Conservation (phyloP, 1,140 invertebrate species). For the Trichonephila inaurata region DNA sequence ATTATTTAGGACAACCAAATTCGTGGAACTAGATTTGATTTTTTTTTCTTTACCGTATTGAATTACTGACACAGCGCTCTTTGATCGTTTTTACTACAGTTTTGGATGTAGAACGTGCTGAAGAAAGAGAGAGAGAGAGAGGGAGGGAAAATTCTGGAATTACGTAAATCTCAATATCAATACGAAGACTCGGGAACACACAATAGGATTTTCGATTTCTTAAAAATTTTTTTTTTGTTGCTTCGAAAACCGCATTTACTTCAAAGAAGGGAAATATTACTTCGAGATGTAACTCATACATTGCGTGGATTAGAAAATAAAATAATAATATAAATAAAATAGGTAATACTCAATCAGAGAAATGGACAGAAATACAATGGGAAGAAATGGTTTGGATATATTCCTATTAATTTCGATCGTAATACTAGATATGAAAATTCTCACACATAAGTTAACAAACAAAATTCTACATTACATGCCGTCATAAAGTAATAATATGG, state of each 20-base stretch:
- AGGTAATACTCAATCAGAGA: not conserved
- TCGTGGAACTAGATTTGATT: not conserved
- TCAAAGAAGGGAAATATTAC: not conserved
- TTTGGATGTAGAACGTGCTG: not conserved
- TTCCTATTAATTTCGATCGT: no score
- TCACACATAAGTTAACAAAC: no score
- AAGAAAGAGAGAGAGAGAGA: not conserved
- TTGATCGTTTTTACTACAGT: not conserved
- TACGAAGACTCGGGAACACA: not conserved
- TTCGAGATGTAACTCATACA: not conserved
- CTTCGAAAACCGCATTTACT: not conserved
- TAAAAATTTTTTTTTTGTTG: not conserved
- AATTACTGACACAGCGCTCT: not conserved
- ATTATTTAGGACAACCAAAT: constrained; percentile 64
- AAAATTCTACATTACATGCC: no score
- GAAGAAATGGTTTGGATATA: no score
- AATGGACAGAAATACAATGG: not conserved
- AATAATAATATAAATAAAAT: not conserved
- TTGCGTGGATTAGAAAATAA: not conserved
- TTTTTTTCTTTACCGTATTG: not conserved
- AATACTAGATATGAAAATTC: no score
- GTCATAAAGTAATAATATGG: no score
- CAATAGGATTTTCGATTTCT: not conserved
- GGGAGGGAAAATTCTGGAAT: not conserved
- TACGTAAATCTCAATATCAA: not conserved